phyloP scores from a whole-genome alignment of 2,113 vertebrate genomes.

The Panurus biarmicus region DNA sequence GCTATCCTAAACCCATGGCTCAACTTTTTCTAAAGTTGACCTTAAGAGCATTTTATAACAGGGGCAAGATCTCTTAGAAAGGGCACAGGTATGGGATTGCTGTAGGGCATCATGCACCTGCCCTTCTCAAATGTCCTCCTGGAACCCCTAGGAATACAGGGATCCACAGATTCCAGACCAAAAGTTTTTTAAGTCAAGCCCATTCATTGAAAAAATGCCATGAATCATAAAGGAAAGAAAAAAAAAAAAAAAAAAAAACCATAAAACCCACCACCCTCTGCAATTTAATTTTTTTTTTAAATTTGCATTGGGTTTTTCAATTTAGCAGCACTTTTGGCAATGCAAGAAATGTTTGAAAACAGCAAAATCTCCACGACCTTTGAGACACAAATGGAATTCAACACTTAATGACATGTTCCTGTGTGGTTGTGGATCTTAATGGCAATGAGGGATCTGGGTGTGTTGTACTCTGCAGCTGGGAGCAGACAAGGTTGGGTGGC shows the following conservation, averaged over 20 bases:
- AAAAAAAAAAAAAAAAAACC: not conserved
- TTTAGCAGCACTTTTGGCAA: not conserved
- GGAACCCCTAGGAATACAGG: not conserved
- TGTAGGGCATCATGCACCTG: not conserved
- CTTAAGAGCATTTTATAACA: not conserved
- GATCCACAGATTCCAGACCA: not conserved
- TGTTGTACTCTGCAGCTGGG: not conserved
- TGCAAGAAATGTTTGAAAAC: not conserved
- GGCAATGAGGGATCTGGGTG: not conserved
- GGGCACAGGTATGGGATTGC: not conserved
- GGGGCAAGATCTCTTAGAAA: not conserved
- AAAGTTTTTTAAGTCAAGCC: not conserved
- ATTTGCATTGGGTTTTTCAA: not conserved
- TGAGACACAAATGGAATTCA: not conserved
- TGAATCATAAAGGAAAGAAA: not conserved
- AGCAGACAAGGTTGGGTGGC: not conserved
- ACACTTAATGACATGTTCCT: not conserved
- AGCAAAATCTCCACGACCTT: not conserved
- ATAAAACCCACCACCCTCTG: fast-evolving
- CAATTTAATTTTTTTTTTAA: not conserved
- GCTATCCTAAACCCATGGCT: not conserved
- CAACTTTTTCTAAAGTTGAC: not conserved
- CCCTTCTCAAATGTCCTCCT: not conserved
- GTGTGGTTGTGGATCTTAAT: not conserved
- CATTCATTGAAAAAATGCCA: not conserved